These are phyloP conservation scores for Littorina saxatilis DNA, from an alignment of 1,140 invertebrate species.

Conservation along the genomic window DNA sequence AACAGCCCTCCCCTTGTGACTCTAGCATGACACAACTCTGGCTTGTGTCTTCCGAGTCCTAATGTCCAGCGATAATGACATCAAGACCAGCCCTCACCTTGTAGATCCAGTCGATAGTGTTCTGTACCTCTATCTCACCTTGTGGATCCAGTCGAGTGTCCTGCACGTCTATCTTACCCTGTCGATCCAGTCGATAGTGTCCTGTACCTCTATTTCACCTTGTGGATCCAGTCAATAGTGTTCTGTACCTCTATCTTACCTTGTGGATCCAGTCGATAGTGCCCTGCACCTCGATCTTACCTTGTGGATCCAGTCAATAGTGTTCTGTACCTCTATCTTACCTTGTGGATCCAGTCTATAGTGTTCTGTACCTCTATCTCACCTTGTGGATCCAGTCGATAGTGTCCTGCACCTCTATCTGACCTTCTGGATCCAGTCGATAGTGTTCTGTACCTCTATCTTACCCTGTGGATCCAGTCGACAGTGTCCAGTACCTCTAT, in stretches of 20 bases:
- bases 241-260: no score
- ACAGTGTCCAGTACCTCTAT: no score
- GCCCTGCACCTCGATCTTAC: neutral
- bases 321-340: slow-evolving; percentile 32
- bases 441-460: slow-evolving; percentile 83
- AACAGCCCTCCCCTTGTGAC: no score
- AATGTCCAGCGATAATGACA: no score
- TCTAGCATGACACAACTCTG: no score
- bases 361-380: slow-evolving; percentile 83
- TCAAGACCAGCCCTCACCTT: no score
- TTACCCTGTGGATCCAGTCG: no score
- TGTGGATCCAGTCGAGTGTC: no score
- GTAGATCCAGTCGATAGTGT: slow-evolving; percentile 89
- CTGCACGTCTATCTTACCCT: no score
- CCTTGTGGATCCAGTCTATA: slow-evolving; percentile 88
- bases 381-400: no score
- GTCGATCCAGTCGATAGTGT: slow-evolving; percentile 89
- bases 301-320: neutral
- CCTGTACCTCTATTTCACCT: slow-evolving; percentile 83
- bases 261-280: slow-evolving; percentile 89
- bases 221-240: no score
- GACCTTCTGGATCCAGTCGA: slow-evolving; percentile 87
- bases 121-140: slow-evolving; percentile 83
- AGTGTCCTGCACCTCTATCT: neutral
- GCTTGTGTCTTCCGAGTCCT: no score